These are phyloP conservation scores for Morinoia aosen DNA, from an alignment of 2,888 invertebrate genomes.

Conservation along the genomic window DNA sequence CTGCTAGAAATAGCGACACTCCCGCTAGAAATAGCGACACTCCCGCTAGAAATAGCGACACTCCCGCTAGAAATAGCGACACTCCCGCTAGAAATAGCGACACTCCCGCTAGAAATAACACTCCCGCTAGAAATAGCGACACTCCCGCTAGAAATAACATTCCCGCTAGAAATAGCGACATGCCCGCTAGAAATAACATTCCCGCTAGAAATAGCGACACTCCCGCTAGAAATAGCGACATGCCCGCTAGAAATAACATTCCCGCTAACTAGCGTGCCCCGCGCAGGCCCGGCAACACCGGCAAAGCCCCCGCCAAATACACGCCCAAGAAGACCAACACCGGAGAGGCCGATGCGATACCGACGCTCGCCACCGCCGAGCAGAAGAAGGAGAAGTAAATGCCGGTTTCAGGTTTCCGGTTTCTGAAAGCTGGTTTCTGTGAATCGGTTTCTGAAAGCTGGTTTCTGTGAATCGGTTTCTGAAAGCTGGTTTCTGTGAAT, in stretches of 20 bases:
- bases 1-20: too few species aligned
- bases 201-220: neutral
- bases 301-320: conserved; percentile 48
- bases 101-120: neutral
- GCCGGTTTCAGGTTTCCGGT: too few species aligned
- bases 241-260: neutral
- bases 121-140: too few species aligned
- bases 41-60: too few species aligned
- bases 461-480: too few species aligned
- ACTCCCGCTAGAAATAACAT: too few species aligned
- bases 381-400: neutral
- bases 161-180: too few species aligned
- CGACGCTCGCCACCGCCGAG: neutral
- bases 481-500: too few species aligned
- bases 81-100: neutral
- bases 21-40: neutral
- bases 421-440: too few species aligned
- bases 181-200: neutral
- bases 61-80: neutral
- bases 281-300: conserved; percentile 40
- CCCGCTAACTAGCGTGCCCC: neutral
- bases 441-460: too few species aligned
- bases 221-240: neutral
- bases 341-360: neutral
- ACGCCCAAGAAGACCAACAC: conserved; percentile 30